Base-by-base conservation (phyloP, 92 coral and sea anemone species). In the Isaurus tuberculatus region DNA sequence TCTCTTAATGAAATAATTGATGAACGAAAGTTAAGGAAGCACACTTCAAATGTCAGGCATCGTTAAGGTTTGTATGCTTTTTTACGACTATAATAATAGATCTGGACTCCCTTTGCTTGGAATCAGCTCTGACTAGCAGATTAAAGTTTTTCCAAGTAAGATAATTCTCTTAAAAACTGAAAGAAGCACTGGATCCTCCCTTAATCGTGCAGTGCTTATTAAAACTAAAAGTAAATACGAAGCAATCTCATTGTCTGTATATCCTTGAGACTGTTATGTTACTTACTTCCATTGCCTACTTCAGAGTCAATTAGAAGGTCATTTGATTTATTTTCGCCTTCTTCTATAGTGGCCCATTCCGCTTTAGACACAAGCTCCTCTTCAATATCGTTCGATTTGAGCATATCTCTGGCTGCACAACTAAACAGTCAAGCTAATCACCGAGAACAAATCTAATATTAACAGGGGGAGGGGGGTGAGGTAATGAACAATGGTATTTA, bases 331-430 rank as follows among this genome's bases (percentile, higher is more conserved):
- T 22, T 15, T 8, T 77, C 82, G 9, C 14, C 3, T n/a, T 77
- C 70, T 20, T 30, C 23, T n/a, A n/a, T 49, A 8, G 20, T 31
- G 5, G 49, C 53, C 82, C 82, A 77, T 58, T 15, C 23, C 23
- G 68, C 13, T 25, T 51, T 23, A n/a, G 82, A 32, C 23, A 22
- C 70, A 31, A 77, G 16, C 70, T 77, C 82, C 36, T 77, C 82
- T 25, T 77, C 82, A 9, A 3, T 8, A 2, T 58, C 51, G 33
- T 17, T 8, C 20, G 32, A 22, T 31, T 27, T 77, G 22, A 46
- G 23, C 82, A 77, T 77, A 15, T 32, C 30, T 67, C 17, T 55
- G 17, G n/a, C 34, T 26, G 36, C 65, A 58, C 26, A 2, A 31
- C 0, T 0, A 26, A 63, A 63, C 69, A 23, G 5, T 3, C 34